phyloP scores from a whole-genome alignment of 2,888 invertebrate genomes.

The Scaptomyza cyrtandrae region DNA sequence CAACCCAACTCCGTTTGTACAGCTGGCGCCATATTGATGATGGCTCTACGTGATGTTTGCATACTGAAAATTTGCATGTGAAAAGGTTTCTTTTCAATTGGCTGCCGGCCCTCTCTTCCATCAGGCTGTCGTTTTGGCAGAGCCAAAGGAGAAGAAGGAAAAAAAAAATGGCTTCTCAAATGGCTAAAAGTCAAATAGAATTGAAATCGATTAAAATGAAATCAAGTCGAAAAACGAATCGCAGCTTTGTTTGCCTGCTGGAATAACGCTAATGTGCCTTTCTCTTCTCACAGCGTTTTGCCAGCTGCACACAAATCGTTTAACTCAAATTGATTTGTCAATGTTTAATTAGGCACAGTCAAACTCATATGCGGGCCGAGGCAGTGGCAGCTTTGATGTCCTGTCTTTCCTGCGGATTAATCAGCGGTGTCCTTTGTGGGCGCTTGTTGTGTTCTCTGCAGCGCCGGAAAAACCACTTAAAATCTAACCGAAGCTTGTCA shows the following conservation, averaged over 20 bases:
- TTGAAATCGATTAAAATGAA: constrained; percentile 76
- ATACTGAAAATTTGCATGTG: constrained; percentile 69
- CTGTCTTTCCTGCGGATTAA: constrained; percentile 70
- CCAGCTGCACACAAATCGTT: constrained; percentile 78
- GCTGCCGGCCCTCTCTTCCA: constrained; percentile 35
- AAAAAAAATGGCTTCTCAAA: constrained; percentile 25
- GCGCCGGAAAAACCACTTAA: constrained; percentile 6
- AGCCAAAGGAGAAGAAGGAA: neutral
- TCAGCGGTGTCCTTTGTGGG: constrained; percentile 63
- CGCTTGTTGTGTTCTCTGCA: constrained; percentile 20
- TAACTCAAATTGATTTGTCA: constrained; percentile 80
- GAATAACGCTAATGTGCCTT: constrained; percentile 46
- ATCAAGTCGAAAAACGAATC: constrained; percentile 72
- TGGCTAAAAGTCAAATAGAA: constrained; percentile 50
- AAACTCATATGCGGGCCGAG: constrained; percentile 42
- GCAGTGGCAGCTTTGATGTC: constrained; percentile 41
- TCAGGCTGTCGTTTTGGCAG: constrained; percentile 42
- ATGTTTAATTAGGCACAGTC: constrained; percentile 72
- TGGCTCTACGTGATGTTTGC: constrained; percentile 67
- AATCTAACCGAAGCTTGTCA: neutral
- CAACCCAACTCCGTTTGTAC: neutral
- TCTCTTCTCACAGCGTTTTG: constrained; percentile 14
- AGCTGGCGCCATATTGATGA: constrained; percentile 61
- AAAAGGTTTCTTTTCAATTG: constrained; percentile 61
- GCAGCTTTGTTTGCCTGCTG: constrained; percentile 72